Evolutionary conservation across 2,797 vertebrate genomes (phyloP).

Genomic region (Melanotaenia maccullochi): DNA sequence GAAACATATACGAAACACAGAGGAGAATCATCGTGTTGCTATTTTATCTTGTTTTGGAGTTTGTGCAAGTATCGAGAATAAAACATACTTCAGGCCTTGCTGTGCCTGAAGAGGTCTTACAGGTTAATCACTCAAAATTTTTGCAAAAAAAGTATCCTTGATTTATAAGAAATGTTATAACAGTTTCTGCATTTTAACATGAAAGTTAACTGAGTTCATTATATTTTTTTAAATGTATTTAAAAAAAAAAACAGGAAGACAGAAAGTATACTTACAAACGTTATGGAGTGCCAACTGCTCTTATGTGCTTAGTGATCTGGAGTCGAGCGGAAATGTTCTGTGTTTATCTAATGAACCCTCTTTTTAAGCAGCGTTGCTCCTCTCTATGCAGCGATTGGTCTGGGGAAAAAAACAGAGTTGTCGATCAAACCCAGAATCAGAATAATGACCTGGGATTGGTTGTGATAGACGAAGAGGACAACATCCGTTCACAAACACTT

Average conservation of each 20-base stretch:
- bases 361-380: conserved; percentile 70
- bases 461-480: conserved; percentile 21
- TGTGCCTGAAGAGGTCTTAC: background rate
- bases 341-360: conserved; percentile 56
- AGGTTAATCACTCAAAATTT: background rate
- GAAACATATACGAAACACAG: background rate
- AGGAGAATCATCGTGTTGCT: background rate
- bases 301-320: conserved; percentile 35
- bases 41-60: background rate
- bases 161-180: background rate
- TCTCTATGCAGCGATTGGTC: conserved; percentile 80
- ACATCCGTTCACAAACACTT: background rate
- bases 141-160: background rate
- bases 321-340: conserved; percentile 63
- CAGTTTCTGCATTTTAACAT: background rate
- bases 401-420: conserved; percentile 59
- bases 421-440: conserved; percentile 42
- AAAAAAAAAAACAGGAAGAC: too few relatives aligned
- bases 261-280: conserved; percentile 55
- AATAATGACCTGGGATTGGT: conserved; percentile 63
- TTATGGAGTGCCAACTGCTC: conserved; percentile 15
- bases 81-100: background rate
- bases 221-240: background rate
- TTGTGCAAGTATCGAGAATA: background rate
- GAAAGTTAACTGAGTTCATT: background rate